Percentiles rank a stretch among this genome's conserved stretches.
Evolutionary conservation across 2,113 vertebrate species (phyloP).

Genomic region (Axis porcinus): DNA sequence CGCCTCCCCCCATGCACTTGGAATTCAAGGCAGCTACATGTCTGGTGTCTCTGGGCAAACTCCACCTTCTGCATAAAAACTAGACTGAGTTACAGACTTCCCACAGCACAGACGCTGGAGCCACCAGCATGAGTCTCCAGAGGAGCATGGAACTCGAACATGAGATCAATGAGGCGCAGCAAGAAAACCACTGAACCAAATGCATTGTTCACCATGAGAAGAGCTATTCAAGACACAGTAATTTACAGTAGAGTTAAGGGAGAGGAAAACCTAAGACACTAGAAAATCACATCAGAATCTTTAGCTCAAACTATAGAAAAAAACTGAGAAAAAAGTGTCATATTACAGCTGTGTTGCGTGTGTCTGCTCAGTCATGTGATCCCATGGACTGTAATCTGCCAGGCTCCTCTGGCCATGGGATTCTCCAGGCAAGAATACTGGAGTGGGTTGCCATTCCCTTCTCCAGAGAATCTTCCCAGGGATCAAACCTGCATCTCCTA

Average conservation of each 20-base stretch:
- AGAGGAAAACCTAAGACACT: not conserved
- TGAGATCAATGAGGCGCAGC: not conserved
- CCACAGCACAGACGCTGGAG: not conserved
- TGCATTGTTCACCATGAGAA: not conserved
- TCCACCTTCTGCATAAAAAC: not conserved
- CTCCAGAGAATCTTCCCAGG: not conserved
- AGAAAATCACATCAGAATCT: not conserved
- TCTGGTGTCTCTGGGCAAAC: not conserved
- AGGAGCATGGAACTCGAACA: not conserved
- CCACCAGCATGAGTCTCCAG: not conserved
- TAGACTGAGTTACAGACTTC: not conserved
- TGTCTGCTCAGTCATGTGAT: not conserved
- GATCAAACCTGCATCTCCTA: not conserved
- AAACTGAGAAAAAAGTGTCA: not conserved
- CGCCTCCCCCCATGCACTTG: not conserved
- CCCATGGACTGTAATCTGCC: not conserved
- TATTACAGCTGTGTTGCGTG: rapidly evolving
- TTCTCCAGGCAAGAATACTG: not conserved
- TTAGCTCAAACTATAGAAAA: not conserved
- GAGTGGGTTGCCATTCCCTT: not conserved
- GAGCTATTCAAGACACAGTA: not conserved
- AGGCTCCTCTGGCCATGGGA: not conserved
- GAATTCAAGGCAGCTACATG: not conserved
- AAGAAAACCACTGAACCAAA: not conserved
- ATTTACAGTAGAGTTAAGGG: not conserved